Base-by-base conservation (phyloP, 2,113 vertebrate species). In the Microtus ochrogaster region DNA sequence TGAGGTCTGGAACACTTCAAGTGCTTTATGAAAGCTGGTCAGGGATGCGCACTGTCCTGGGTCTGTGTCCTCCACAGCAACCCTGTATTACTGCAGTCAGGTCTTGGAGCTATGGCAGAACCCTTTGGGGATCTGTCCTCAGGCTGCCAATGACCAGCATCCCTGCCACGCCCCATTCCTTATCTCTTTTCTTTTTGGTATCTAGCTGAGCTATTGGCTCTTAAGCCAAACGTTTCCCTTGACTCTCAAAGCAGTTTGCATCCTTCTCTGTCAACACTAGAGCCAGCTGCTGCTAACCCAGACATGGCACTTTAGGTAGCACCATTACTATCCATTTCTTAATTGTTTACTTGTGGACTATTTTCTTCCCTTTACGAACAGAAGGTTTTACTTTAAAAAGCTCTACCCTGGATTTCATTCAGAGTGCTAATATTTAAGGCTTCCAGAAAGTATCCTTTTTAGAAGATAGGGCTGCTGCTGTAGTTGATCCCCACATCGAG, bases 401-500 rank as follows among this genome's bases (percentile, higher is more conserved):
- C 7, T 89, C 28, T 36, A 93, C 36, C 79, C 16, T 90, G 41
- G 68, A 19, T 89, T 89, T 86, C 30, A 74, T 83, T 94, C 41
- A 76, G 47, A 90, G 84, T 81, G 30, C 47, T 90, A 30, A 52
- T 87, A 24, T 49, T 91, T 95, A 82, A 95, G 72, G 33, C 65
- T 86, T 77, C 66, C 3, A 68, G 73, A 92, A 88, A 89, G 61
- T 66, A 52, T 19, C 36, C 2, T 94, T 76, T 89, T 61, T 89
- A 61, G 76, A 85, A 81, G 55, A 81, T 2, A 66, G 87, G 82
- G 10, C 2, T 77, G 5, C 17, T 78, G 28, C 39, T 41, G 16
- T 74, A 82, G 77, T 82, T 78, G 72, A 86, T 77, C 49, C 14
- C 72, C 44, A 58, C 3, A 13, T 94, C 63, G 81, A 89, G 39